These are phyloP conservation scores for Phoenicopterus ruber DNA, from an alignment of 2,113 vertebrate genomes.

Conservation along the genomic window DNA sequence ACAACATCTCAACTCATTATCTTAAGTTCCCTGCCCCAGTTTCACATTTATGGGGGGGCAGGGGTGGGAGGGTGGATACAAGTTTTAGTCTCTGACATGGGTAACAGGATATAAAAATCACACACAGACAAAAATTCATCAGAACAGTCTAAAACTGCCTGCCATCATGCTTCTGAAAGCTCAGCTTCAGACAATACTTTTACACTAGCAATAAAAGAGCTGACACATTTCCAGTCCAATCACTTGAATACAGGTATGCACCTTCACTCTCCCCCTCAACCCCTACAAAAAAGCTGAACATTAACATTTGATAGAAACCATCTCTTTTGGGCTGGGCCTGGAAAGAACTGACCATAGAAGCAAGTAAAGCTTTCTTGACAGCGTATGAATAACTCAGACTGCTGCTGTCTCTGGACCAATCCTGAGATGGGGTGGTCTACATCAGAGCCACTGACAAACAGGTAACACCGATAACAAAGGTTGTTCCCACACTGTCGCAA, in stretches of 20 bases:
- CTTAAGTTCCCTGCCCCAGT: not conserved
- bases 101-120: not conserved
- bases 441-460: not conserved
- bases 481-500: not conserved
- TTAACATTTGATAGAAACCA: rapidly evolving
- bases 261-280: not conserved
- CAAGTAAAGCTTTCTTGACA: not conserved
- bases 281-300: not conserved
- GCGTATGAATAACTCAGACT: rapidly evolving
- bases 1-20: not conserved
- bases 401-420: too few relatives aligned
- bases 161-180: not conserved
- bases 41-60: not conserved
- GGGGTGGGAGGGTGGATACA: not conserved
- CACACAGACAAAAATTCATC: too few relatives aligned
- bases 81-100: not conserved
- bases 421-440: rapidly evolving
- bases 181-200: not conserved
- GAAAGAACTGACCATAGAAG: not conserved
- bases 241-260: rapidly evolving
- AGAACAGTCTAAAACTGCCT: not conserved
- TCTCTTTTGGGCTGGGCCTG: too few relatives aligned
- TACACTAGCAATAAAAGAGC: not conserved
- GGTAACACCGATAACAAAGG: not conserved
- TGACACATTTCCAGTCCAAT: not conserved